These are phyloP conservation scores for Dendrolimus kikuchii DNA, from an alignment of 1,140 invertebrate genomes.

Conservation along the genomic window DNA sequence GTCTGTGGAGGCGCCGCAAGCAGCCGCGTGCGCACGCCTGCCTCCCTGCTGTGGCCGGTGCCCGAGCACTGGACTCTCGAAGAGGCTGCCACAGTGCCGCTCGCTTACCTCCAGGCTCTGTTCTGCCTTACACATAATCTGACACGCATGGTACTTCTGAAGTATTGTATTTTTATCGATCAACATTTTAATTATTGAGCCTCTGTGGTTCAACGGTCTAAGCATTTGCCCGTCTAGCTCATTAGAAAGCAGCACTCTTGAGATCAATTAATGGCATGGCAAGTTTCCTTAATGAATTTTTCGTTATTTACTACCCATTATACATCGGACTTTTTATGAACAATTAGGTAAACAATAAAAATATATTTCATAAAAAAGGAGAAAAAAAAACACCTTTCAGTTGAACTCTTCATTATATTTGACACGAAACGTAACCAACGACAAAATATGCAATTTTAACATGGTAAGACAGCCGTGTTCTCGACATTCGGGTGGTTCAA, in stretches of 20 bases:
- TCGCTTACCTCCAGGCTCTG: conserved; percentile 32
- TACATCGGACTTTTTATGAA: neutral
- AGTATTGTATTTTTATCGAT: neutral
- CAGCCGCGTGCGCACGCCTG: conserved; percentile 55
- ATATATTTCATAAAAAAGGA: too few relatives aligned
- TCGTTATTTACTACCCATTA: neutral
- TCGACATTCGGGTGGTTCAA: too few relatives aligned
- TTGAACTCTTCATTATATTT: too few relatives aligned
- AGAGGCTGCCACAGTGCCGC: conserved; percentile 84
- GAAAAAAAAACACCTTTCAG: too few relatives aligned
- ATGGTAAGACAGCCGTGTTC: too few relatives aligned
- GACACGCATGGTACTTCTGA: too few relatives aligned
- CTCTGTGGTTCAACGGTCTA: neutral
- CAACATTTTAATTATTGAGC: neutral
- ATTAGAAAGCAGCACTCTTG: too few relatives aligned
- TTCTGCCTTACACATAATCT: conserved; percentile 67
- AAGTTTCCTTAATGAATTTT: too few relatives aligned
- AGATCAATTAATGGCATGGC: too few relatives aligned
- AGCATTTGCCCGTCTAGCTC: too few relatives aligned
- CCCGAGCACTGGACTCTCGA: conserved; percentile 81
- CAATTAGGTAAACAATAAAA: neutral
- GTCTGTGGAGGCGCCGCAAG: conserved; percentile 17
- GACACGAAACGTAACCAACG: too few relatives aligned
- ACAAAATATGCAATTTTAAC: too few relatives aligned
- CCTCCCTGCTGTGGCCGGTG: conserved; percentile 76